phyloP scores from a whole-genome alignment of 2,888 invertebrate genomes.

The Patella caerulea region DNA sequence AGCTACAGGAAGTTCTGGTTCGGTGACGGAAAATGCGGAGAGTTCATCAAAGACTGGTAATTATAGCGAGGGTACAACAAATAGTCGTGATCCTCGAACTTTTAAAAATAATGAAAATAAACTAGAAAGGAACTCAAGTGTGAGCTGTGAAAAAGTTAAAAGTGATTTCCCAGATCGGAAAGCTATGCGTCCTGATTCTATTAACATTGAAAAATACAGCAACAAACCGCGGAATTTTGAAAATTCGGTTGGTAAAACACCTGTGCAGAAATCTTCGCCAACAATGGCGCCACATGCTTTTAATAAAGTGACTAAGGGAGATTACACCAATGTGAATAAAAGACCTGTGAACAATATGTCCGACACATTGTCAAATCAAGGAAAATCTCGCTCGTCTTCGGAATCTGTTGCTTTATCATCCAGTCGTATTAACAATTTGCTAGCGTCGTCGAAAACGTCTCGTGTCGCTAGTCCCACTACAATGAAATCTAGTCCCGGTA shows the following conservation, averaged over 20 bases:
- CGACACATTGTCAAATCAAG: neutral
- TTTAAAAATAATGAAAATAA: conserved; percentile 4
- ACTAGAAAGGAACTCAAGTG: conserved; percentile 12
- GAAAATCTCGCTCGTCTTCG: neutral
- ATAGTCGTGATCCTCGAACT: conserved; percentile 9
- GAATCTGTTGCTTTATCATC: neutral
- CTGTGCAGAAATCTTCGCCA: conserved; percentile 11
- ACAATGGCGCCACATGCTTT: conserved; percentile 10
- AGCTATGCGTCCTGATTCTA: conserved; percentile 14
- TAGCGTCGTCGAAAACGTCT: neutral
- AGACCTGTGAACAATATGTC: neutral
- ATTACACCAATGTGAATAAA: conserved; percentile 13
- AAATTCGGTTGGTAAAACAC: conserved; percentile 9
- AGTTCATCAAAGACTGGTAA: conserved; percentile 12
- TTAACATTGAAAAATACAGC: conserved; percentile 4
- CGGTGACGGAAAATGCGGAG: neutral
- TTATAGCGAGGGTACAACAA: neutral
- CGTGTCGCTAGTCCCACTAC: neutral
- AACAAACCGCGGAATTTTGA: neutral
- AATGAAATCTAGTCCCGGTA: neutral
- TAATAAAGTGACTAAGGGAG: conserved; percentile 19
- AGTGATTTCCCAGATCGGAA: conserved; percentile 20
- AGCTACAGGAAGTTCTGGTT: conserved; percentile 35
- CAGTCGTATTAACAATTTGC: neutral
- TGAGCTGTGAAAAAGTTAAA: conserved; percentile 14